A percentile compares a stretch with the other conserved stretches of the same genome.
phyloP scores from a whole-genome alignment of 2,113 vertebrate genomes.

The Calidris pugnax region DNA sequence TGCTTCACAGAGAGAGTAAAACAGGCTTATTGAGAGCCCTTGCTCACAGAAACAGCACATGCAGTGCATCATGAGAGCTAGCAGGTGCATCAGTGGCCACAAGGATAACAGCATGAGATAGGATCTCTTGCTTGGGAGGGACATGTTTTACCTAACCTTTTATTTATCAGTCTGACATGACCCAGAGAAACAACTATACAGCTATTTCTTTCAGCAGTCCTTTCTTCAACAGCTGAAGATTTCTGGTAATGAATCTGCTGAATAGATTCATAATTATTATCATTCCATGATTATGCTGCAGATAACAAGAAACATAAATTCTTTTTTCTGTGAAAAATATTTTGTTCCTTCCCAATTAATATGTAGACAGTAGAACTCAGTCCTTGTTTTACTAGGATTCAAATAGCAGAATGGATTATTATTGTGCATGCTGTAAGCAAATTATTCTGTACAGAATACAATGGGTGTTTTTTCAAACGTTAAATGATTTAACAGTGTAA shows the following conservation, averaged over 20 bases:
- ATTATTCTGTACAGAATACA: not conserved
- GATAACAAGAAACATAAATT: not conserved
- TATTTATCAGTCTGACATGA: slow-evolving; percentile 21
- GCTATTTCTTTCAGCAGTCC: not conserved
- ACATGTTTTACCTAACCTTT: slow-evolving; percentile 9
- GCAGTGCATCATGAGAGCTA: slow-evolving; percentile 2
- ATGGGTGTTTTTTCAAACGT: not conserved
- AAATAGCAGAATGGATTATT: not conserved
- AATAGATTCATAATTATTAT: not conserved
- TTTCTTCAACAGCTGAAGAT: not conserved
- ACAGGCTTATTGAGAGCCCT: slow-evolving; percentile 1
- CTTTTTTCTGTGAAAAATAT: not conserved
- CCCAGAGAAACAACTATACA: not conserved
- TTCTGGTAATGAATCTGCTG: not conserved
- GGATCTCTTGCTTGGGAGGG: not conserved
- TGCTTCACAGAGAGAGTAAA: not conserved
- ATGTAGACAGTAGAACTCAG: not conserved
- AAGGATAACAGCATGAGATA: not conserved
- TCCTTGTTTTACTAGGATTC: not conserved
- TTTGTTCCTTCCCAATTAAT: not conserved
- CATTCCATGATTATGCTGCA: not conserved
- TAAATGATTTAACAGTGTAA: not conserved
- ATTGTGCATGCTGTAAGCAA: not conserved
- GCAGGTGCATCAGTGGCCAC: slow-evolving; percentile 61
- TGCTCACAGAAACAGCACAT: not conserved